Conservation (phyloP, 2,797 vertebrate genomes). For the Ataeniobius toweri region DNA sequence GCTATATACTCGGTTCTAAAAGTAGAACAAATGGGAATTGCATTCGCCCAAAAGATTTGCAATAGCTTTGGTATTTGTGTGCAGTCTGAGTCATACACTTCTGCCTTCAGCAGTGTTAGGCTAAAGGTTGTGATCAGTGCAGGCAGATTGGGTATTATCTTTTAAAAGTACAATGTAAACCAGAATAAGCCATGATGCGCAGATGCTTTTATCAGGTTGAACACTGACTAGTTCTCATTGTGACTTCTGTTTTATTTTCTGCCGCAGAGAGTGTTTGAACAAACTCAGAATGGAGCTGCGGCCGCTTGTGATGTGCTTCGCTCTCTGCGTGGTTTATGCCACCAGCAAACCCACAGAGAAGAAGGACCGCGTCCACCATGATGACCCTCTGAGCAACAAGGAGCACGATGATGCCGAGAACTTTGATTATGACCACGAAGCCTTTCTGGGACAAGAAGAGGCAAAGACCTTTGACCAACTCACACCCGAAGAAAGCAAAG, state of each 20-base stretch:
- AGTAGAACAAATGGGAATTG: constrained; percentile 22
- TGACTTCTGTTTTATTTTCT: not conserved
- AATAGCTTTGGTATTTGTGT: constrained; percentile 13
- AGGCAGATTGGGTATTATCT: not conserved
- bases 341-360: constrained; percentile 94
- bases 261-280: constrained; percentile 20
- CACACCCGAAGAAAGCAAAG: constrained; percentile 97
- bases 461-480: constrained; percentile 97
- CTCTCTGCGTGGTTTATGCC: constrained; percentile 84
- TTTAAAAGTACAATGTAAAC: not conserved
- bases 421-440: constrained; percentile 99
- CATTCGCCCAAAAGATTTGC: constrained; percentile 29
- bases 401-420: constrained; percentile 88
- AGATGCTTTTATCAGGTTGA: constrained; percentile 2
- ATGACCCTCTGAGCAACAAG: constrained; percentile 88
- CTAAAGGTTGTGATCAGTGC: not conserved
- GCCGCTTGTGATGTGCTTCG: constrained; percentile 85
- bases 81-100: constrained; percentile 20
- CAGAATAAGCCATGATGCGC: not conserved
- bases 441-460: constrained; percentile 94
- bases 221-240: not conserved
- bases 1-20: not conserved
- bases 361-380: constrained; percentile 92
- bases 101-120: not conserved
- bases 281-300: constrained; percentile 80